Conservation (phyloP, 2,888 invertebrate genomes). For the Mactromeris polynyma region DNA sequence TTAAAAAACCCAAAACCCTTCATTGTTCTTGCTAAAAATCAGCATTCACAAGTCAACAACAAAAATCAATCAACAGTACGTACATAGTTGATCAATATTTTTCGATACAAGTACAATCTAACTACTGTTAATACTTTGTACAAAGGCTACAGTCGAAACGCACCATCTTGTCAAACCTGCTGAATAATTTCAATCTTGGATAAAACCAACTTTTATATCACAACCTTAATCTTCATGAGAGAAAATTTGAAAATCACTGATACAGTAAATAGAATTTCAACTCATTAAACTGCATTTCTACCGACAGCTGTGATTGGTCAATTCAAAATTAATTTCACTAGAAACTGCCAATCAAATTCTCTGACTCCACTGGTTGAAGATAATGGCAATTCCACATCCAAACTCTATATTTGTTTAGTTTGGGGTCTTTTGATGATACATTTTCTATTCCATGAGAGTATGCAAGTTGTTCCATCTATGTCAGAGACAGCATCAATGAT, state of each 20-base stretch:
- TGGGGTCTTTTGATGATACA: neutral
- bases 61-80: neutral
- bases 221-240: too few species aligned
- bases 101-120: too few species aligned
- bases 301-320: neutral
- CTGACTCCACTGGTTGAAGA: neutral
- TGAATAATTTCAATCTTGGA: too few species aligned
- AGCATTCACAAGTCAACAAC: neutral
- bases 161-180: too few species aligned
- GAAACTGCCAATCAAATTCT: neutral
- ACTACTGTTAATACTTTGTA: too few species aligned
- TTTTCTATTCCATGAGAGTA: neutral
- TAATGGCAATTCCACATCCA: neutral
- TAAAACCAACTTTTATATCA: too few species aligned
- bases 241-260: neutral
- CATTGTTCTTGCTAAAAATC: neutral
- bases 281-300: neutral
- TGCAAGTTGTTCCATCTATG: neutral
- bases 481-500: slow-evolving; percentile 28
- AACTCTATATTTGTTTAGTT: neutral
- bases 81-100: neutral
- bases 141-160: too few species aligned
- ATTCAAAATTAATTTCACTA: neutral
- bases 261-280: neutral
- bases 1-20: neutral